phyloP scores from a whole-genome alignment of 2,888 invertebrate genomes.

The Xanthorhoe designata region DNA sequence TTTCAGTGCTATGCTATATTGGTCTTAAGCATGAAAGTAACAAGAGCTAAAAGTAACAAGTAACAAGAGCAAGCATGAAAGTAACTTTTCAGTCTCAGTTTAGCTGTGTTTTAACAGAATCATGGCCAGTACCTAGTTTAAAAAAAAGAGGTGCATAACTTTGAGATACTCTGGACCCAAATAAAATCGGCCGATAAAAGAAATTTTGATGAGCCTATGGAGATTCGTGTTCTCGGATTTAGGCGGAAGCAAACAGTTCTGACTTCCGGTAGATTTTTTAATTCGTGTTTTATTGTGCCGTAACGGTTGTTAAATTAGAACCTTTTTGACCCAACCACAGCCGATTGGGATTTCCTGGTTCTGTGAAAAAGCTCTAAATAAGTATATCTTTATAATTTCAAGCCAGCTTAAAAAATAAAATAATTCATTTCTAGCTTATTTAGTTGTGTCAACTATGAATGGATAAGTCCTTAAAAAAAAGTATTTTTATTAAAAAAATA shows the following conservation, averaged over 20 bases:
- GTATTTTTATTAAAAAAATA: not conserved
- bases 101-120: too few species aligned
- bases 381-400: too few species aligned
- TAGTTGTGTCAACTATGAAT: too few species aligned
- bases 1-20: too few species aligned
- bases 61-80: too few species aligned
- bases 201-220: constrained; percentile 49
- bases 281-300: constrained; percentile 52
- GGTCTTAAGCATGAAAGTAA: too few species aligned
- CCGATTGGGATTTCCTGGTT: constrained; percentile 33
- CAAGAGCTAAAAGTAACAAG: too few species aligned
- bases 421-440: too few species aligned
- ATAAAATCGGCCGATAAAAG: constrained; percentile 54
- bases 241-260: constrained; percentile 69
- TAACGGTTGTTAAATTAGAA: constrained; percentile 61
- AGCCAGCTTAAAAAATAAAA: too few species aligned
- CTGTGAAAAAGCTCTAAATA: constrained; percentile 1
- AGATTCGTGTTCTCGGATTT: constrained; percentile 58
- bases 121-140: too few species aligned
- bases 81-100: too few species aligned
- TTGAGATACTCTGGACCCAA: constrained; percentile 58
- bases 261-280: constrained; percentile 61
- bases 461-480: too few species aligned
- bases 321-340: constrained; percentile 43
- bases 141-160: constrained; percentile 44